These are phyloP conservation scores for Tetranychus urticae DNA, from an alignment of 1,140 invertebrate genomes.

Conservation along the genomic window DNA sequence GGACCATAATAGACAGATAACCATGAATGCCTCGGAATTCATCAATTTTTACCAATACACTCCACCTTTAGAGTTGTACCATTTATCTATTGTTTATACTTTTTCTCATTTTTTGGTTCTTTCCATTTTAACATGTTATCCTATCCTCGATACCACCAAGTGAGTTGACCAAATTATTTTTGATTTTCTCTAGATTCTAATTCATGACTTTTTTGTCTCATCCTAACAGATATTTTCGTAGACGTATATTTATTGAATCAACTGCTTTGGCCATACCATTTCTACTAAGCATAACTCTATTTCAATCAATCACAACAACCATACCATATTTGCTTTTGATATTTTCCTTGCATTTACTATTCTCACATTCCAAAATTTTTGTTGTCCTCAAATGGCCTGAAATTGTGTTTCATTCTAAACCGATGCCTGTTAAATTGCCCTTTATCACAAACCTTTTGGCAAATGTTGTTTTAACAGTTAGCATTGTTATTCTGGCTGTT, in stretches of 20 bases:
- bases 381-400: background rate
- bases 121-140: background rate
- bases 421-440: background rate
- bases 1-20: no score
- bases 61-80: background rate
- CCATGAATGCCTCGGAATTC: no score
- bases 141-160: background rate
- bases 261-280: background rate
- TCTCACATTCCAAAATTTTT: background rate
- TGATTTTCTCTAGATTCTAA: background rate
- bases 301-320: background rate
- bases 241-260: background rate
- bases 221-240: background rate
- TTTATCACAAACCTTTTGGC: constrained; percentile 3
- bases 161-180: background rate
- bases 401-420: background rate
- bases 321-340: background rate
- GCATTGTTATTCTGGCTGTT: constrained; percentile 62
- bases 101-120: background rate
- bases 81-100: background rate
- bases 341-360: background rate
- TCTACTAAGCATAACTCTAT: background rate
- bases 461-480: constrained; percentile 3
- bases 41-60: no score
- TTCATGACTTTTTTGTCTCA: background rate